Conservation (phyloP, 2,113 vertebrate species). For the Polypterus bichir region DNA sequence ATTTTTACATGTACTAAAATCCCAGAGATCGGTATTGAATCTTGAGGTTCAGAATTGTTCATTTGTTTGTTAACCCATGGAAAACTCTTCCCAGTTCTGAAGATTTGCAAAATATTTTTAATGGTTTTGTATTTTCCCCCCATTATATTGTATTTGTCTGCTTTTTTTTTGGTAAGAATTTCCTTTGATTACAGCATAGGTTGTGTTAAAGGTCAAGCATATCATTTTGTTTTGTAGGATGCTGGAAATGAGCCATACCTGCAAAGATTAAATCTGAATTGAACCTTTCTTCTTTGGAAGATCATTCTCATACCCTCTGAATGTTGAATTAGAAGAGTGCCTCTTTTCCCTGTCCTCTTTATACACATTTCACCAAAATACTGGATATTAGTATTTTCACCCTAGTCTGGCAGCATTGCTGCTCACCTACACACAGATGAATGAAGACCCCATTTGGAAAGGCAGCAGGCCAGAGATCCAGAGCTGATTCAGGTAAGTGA, state of each 20-base stretch:
- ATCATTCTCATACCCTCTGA: slow-evolving; percentile 19
- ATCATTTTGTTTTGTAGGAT: slow-evolving; percentile 1
- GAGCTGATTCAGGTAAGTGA: slow-evolving; percentile 86
- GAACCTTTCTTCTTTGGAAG: no score
- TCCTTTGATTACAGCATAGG: not conserved
- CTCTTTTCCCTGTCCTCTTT: slow-evolving; percentile 24
- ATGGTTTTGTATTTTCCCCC: no score
- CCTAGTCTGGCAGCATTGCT: slow-evolving; percentile 74
- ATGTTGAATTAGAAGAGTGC: slow-evolving; percentile 38
- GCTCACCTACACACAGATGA: slow-evolving; percentile 88
- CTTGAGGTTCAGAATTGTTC: no score
- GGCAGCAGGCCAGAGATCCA: slow-evolving; percentile 77
- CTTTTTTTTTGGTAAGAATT: not conserved
- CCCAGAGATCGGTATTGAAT: no score
- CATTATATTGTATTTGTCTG: no score
- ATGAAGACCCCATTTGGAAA: slow-evolving; percentile 97
- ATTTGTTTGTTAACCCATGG: no score
- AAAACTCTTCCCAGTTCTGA: no score
- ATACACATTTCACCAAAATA: slow-evolving; percentile 13
- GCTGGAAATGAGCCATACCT: not conserved
- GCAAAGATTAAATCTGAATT: no score
- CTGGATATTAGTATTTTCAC: slow-evolving; percentile 48
- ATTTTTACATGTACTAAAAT: no score
- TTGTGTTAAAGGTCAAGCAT: not conserved
- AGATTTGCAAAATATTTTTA: no score